phyloP scores from a whole-genome alignment of 1,140 invertebrate genomes.

The Lethrus apterus region DNA sequence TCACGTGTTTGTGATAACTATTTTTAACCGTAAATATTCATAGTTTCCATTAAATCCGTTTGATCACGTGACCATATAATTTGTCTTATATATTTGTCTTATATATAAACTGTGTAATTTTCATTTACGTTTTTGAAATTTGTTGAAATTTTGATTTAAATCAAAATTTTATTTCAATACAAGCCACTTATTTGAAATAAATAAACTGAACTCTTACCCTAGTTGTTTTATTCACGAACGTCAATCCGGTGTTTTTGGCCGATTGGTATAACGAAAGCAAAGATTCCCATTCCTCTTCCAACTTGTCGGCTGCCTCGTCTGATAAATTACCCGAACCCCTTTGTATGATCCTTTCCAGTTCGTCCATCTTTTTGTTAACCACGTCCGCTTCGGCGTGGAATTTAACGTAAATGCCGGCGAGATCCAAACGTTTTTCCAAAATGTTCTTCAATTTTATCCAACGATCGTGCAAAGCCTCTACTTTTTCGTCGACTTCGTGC shows the following conservation, averaged over 20 bases:
- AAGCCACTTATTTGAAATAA: too few relatives aligned
- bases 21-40: too few relatives aligned
- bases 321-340: constrained; percentile 41
- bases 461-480: constrained; percentile 52
- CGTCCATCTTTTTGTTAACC: constrained; percentile 59
- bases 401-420: constrained; percentile 60
- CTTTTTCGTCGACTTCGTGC: constrained; percentile 55
- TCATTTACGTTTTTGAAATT: too few relatives aligned
- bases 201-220: constrained; percentile 52
- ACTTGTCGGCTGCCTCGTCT: constrained; percentile 47
- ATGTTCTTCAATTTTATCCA: constrained; percentile 59
- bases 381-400: constrained; percentile 65
- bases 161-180: too few relatives aligned
- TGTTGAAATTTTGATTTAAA: too few relatives aligned
- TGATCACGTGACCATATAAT: too few relatives aligned
- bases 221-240: constrained; percentile 59
- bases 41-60: too few relatives aligned
- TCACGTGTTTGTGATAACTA: too few relatives aligned
- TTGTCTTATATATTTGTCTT: too few relatives aligned
- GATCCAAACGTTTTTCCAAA: constrained; percentile 56
- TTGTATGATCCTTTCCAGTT: constrained; percentile 52
- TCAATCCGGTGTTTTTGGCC: constrained; percentile 54
- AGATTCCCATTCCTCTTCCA: constrained; percentile 56
- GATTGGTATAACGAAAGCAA: constrained; percentile 53
- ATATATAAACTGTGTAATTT: too few relatives aligned